Conservation (phyloP, 2,797 vertebrate genomes). For the Eutrigla gurnardus region DNA sequence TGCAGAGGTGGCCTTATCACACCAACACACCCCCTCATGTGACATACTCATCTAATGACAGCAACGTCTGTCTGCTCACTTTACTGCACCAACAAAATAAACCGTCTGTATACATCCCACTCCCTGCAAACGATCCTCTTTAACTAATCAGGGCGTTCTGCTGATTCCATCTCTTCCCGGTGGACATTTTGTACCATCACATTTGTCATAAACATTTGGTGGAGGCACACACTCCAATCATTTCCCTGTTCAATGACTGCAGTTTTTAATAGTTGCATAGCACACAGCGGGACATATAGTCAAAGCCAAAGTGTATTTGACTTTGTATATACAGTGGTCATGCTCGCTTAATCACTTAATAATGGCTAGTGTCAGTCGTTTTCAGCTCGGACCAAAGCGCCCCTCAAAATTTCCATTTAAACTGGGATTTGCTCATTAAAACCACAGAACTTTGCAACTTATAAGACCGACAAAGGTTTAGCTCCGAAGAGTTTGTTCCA, state of each 20-base stretch:
- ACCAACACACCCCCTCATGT: constrained; percentile 34
- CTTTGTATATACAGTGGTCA: constrained; percentile 36
- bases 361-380: constrained; percentile 31
- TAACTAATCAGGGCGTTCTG: constrained; percentile 25
- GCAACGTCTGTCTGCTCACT: constrained; percentile 37
- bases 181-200: constrained; percentile 69
- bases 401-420: not conserved
- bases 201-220: constrained; percentile 53
- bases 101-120: constrained; percentile 37
- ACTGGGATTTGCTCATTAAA: constrained; percentile 34
- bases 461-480: constrained; percentile 12
- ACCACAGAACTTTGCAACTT: constrained; percentile 34
- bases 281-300: constrained; percentile 42
- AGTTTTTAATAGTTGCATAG: constrained; percentile 72
- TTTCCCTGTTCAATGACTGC: constrained; percentile 55
- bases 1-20: constrained; percentile 37
- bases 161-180: constrained; percentile 40
- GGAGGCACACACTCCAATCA: constrained; percentile 56
- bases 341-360: constrained; percentile 24
- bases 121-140: constrained; percentile 22
- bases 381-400: constrained; percentile 13
- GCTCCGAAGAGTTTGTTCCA: constrained; percentile 7
- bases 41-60: constrained; percentile 21
- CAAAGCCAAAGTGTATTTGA: constrained; percentile 24
- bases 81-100: constrained; percentile 44